Percentiles rank a stretch among this genome's conserved stretches.
phyloP scores from a whole-genome alignment of 2,113 vertebrate genomes.

The Epinephelus lanceolatus region DNA sequence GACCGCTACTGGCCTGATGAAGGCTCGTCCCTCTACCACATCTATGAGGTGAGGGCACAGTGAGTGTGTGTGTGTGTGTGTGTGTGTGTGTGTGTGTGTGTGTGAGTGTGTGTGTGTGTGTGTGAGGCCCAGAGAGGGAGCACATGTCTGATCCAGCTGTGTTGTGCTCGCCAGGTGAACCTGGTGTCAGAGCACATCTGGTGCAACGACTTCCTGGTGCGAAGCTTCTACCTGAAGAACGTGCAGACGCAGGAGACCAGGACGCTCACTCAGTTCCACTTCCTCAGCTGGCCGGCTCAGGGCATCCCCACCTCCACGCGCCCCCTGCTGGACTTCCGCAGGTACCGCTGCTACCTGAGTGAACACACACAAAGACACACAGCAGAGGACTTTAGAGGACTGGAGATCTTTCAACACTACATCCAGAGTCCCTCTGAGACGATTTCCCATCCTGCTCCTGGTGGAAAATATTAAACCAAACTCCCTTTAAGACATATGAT shows the following conservation, averaged over 20 bases:
- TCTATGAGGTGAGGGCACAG: conserved; percentile 90
- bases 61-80: no score
- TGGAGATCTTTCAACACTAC: no score
- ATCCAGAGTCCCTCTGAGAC: no score
- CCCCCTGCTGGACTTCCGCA: conserved; percentile 97
- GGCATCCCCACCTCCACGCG: conserved; percentile 94
- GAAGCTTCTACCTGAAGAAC: conserved; percentile 99
- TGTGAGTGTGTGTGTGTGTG: no score
- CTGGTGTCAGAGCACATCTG: conserved; percentile 99
- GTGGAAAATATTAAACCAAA: no score
- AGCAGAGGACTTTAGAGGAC: no score
- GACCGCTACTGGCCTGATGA: conserved; percentile 99
- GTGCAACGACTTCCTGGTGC: conserved; percentile 98
- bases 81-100: no score
- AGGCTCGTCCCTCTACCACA: conserved; percentile 98
- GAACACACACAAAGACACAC: background rate
- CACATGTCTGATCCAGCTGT: background rate
- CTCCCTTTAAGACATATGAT: no score
- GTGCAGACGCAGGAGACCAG: conserved; percentile 97
- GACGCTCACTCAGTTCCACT: conserved; percentile 99
- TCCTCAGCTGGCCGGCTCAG: conserved; percentile 98
- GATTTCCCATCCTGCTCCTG: no score
- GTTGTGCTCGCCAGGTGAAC: conserved; percentile 88
- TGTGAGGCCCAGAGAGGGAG: no score
- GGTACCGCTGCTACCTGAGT: conserved; percentile 80